A percentile compares a stretch with the other conserved stretches of the same genome.
phyloP scores from a whole-genome alignment of 2,888 invertebrate species.

The Aproaerema taeniolella region DNA sequence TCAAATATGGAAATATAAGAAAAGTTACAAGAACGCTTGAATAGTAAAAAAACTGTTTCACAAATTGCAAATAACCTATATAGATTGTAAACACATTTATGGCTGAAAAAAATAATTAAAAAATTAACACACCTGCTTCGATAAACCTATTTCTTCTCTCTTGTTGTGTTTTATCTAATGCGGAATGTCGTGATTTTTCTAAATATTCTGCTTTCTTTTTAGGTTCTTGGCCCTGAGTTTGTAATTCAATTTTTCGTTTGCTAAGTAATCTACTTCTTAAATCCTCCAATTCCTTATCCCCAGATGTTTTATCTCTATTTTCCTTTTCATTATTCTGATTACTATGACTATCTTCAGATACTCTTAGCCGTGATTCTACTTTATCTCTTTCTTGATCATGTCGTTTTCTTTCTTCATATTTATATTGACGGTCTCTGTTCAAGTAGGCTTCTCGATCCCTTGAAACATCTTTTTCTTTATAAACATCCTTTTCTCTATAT shows the following conservation, averaged over 20 bases:
- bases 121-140: slow-evolving; percentile 76
- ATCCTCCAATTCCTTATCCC: slow-evolving; percentile 83
- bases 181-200: slow-evolving; percentile 57
- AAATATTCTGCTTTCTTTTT: slow-evolving; percentile 61
- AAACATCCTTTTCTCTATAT: slow-evolving; percentile 51
- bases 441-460: slow-evolving; percentile 49
- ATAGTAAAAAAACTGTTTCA: no score
- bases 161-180: slow-evolving; percentile 69
- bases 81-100: no score
- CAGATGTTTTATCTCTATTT: slow-evolving; percentile 64
- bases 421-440: slow-evolving; percentile 55
- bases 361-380: slow-evolving; percentile 59
- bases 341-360: slow-evolving; percentile 55
- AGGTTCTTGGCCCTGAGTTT: slow-evolving; percentile 55
- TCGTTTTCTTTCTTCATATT: slow-evolving; percentile 56
- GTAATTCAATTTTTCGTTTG: slow-evolving; percentile 82
- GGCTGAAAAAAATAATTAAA: no score
- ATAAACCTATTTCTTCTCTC: slow-evolving; percentile 82
- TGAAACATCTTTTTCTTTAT: slow-evolving; percentile 54
- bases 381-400: slow-evolving; percentile 42
- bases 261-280: slow-evolving; percentile 84
- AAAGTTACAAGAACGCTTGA: slow-evolving; percentile 6
- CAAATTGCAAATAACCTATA: background rate
- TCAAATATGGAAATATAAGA: no score
- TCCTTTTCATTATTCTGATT: slow-evolving; percentile 68